Evolutionary conservation across 2,888 invertebrate species (phyloP), one percentile per base, ranked within the genome.

Genomic region (Caenorhabditis sp.): DNA sequence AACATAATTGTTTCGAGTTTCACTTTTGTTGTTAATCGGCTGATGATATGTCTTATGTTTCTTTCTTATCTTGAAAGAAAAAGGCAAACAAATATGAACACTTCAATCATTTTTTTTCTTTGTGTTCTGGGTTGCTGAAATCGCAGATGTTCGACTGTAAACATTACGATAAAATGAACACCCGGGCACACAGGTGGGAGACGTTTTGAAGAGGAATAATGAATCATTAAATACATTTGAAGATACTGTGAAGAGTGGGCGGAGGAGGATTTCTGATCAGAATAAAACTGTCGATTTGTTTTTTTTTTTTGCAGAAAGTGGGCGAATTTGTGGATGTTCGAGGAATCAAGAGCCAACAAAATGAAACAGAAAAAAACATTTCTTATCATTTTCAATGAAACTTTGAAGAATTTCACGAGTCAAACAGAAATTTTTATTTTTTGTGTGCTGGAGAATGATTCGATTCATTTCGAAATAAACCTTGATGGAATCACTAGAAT

Each of bases 11-110:
- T 43, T 43, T 10, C 17, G 43, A 31, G 31, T 31, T 43, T 43
- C 43, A 17, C 14, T 43, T 43, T 43, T 43, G 43, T 43, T 43
- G 43, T 43, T 43, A 43, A 43, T 43, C 43, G 43, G 43, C 43
- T 52, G 52, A 52, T 52, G 52, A 52, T 23, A 20, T 52, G 52
- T 52, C 21, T 20, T 23, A 52, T 43, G 52, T 52, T 52, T 20
- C 23, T 52, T 21, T 52, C 52, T 52, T 52, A 23, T 52, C 52
- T 7, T 17, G 21, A 12, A 52, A 21, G 23, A 23, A 52, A 52
- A 20, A 21, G 23, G 7, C 52, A 52, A 20, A 52, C 52, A 20
- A 23, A 52, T 21, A 21, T 8, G 43, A 43, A 43, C 43, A 43
- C 43, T 43, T 14, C 12, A 43, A 43, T 17, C 43, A 12, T 17